phyloP scores from a whole-genome alignment of 2,888 invertebrate genomes.

The Tholera decimalis region DNA sequence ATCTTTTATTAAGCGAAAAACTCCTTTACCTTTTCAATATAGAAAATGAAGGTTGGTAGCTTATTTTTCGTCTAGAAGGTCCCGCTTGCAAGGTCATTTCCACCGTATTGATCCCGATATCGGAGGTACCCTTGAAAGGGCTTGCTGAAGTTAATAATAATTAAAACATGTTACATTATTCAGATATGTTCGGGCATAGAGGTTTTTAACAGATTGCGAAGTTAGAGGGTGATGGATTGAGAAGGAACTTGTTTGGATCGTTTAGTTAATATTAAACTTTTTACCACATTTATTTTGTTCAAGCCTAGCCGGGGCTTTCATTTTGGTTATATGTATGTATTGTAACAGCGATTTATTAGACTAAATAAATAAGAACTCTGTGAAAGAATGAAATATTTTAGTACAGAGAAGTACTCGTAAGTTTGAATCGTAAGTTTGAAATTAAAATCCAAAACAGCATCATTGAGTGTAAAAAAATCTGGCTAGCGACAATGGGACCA shows the following conservation, averaged over 20 bases:
- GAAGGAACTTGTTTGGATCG: background rate
- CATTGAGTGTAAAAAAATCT: too few species aligned
- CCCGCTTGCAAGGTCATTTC: constrained; percentile 60
- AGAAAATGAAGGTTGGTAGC: constrained; percentile 8
- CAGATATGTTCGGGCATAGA: constrained; percentile 19
- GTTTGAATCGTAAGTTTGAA: too few species aligned
- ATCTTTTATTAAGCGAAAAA: constrained; percentile 40
- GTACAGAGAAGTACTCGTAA: too few species aligned
- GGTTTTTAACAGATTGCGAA: constrained; percentile 31
- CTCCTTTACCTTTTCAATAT: constrained; percentile 9
- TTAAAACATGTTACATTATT: constrained; percentile 44
- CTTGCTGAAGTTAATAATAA: constrained; percentile 50
- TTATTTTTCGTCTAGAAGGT: constrained; percentile 44
- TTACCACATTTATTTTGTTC: background rate
- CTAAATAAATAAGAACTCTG: too few species aligned
- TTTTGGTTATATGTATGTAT: too few species aligned
- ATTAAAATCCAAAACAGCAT: too few species aligned
- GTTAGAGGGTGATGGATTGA: constrained; percentile 16
- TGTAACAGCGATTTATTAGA: too few species aligned
- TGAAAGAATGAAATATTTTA: too few species aligned
- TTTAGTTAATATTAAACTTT: too few species aligned
- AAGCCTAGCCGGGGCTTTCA: too few species aligned
- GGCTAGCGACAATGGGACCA: too few species aligned
- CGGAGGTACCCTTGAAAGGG: constrained; percentile 24
- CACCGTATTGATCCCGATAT: constrained; percentile 65